These are phyloP conservation scores for Zosterops lateralis DNA, from an alignment of 2,113 vertebrate species.

Conservation along the genomic window DNA sequence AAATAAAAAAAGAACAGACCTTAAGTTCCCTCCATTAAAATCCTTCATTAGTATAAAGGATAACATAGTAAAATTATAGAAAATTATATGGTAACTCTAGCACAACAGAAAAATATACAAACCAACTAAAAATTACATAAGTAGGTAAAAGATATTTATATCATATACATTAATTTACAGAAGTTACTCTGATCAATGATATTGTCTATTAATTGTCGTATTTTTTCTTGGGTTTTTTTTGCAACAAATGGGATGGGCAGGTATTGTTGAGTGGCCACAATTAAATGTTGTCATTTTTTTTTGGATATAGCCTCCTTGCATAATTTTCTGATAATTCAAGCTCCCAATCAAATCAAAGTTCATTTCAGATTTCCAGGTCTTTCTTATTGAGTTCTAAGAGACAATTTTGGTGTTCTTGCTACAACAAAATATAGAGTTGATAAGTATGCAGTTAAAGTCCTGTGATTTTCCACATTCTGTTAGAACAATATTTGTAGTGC, in stretches of 20 bases:
- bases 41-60: not conserved
- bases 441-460: not conserved
- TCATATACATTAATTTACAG: not conserved
- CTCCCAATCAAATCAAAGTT: not conserved
- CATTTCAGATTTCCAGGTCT: not conserved
- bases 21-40: not conserved
- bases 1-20: not conserved
- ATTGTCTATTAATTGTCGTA: not conserved
- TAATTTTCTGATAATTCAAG: not conserved
- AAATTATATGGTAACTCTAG: not conserved
- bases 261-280: not conserved
- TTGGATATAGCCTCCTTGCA: not conserved
- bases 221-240: not conserved
- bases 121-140: not conserved
- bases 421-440: not conserved
- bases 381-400: not conserved
- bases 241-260: not conserved
- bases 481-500: not conserved
- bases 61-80: not conserved
- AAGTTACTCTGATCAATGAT: not conserved
- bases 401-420: not conserved
- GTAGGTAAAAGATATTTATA: not conserved
- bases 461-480: not conserved
- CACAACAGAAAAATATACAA: not conserved
- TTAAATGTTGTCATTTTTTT: not conserved